Base-by-base conservation (phyloP, 1,140 invertebrate species). In the Batillaria attramentaria region DNA sequence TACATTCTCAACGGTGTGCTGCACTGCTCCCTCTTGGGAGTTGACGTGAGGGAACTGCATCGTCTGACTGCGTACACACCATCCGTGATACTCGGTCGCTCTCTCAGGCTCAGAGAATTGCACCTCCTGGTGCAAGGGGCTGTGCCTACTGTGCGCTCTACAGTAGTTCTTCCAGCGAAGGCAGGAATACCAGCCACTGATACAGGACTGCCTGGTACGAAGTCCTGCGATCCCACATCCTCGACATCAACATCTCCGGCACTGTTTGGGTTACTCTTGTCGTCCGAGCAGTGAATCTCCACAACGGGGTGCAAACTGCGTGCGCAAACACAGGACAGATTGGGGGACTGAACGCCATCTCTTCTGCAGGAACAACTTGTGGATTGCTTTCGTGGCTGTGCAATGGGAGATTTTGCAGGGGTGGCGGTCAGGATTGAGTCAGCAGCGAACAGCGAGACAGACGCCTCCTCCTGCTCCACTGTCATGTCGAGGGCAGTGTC, bases 241-340 rank as follows among this genome's bases (percentile, higher is more conserved):
- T 60, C 31, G n/a, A n/a, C n/a, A n/a, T n/a, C n/a, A n/a, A n/a
- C 28, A 65, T 65, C 13, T 24, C n/a, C 31, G 6, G 18, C 28
- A 4, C 8, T 65, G 31, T 65, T 31, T 13, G 33, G 62, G 33
- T 33, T 8, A 10, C 31, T 33, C 31, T 10, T 65, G 33, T 65
- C 31, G 16, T 65, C 62, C 16, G 62, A 35, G 24, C 68, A 70
- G 66, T 70, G 68, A 24, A 70, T 46, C 68, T 70, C 68, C 42
- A 70, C 42, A 18, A 70, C 41, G 50, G 68, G 41, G 31, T n/a
- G n/a, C n/a, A n/a, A n/a, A n/a, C n/a, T n/a, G n/a, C n/a, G n/a
- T n/a, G n/a, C n/a, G n/a, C n/a, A n/a, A n/a, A n/a, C n/a, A n/a
- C n/a, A n/a, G n/a, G n/a, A n/a, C n/a, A n/a, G n/a, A n/a, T n/a